A percentile compares a stretch with the other conserved stretches of the same genome.
Evolutionary conservation across 2,888 invertebrate species (phyloP).

Genomic region (Linyphia triangularis): DNA sequence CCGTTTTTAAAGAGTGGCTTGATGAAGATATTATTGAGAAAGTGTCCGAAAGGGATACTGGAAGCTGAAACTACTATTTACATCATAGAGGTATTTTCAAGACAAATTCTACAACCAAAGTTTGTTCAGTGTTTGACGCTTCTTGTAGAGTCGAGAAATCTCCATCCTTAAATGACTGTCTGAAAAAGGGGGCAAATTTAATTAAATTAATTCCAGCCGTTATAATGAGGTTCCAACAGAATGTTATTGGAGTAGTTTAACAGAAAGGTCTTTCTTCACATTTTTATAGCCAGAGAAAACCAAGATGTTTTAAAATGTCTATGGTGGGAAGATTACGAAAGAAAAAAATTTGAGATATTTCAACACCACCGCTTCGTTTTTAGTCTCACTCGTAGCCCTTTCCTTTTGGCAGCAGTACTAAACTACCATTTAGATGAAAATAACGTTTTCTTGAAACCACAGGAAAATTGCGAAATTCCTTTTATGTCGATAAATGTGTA

Average conservation of each 20-base stretch:
- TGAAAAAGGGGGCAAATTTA: constrained; percentile 7
- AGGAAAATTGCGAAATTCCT: not conserved
- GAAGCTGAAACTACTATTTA: not conserved
- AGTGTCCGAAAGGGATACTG: not conserved
- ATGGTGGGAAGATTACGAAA: not conserved
- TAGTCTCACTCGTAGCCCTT: not conserved
- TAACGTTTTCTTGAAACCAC: not conserved
- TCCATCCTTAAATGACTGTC: constrained; percentile 12
- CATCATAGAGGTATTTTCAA: not conserved
- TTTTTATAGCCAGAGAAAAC: not conserved
- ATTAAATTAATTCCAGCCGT: constrained; percentile 6
- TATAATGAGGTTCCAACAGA: not conserved
- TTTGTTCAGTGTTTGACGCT: constrained; percentile 12
- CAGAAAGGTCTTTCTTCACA: not conserved
- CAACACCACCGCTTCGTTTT: not conserved
- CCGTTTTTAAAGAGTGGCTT: not conserved
- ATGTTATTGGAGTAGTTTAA: constrained; percentile 4
- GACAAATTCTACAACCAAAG: not conserved
- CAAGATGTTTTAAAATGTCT: not conserved
- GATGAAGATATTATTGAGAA: not conserved
- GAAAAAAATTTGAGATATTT: not conserved
- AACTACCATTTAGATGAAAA: not conserved
- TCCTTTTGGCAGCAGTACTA: not conserved
- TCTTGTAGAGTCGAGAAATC: not conserved
- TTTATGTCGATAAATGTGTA: not conserved